Conservation (phyloP, 2,797 vertebrate species). For the Pelodytes ibericus region DNA sequence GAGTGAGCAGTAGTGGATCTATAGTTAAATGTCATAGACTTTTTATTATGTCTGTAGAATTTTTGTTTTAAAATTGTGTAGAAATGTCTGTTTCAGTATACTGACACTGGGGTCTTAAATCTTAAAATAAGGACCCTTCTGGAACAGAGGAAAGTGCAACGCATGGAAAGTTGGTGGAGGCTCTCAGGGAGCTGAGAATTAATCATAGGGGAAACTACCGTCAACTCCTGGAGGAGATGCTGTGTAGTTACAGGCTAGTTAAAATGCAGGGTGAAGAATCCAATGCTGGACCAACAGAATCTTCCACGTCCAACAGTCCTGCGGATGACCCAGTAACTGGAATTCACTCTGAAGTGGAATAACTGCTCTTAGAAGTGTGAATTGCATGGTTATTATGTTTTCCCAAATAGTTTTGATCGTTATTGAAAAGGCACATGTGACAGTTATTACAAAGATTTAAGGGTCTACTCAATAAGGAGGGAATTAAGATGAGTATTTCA, state of each 20-base stretch:
- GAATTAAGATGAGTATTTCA: no score
- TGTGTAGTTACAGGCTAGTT: conserved; percentile 86
- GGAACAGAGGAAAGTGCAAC: conserved; percentile 82
- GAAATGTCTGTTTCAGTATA: conserved; percentile 66
- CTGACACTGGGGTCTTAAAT: conserved; percentile 95
- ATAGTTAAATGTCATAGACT: no score
- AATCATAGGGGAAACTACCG: conserved; percentile 97
- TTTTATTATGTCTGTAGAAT: no score
- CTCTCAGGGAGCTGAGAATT: conserved; percentile 95
- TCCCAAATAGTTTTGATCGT: no score
- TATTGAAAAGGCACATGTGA: no score
- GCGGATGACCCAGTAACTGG: conserved; percentile 62
- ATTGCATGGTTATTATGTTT: conserved; percentile 10
- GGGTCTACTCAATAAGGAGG: no score
- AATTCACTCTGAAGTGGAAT: conserved; percentile 65
- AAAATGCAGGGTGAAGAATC: conserved; percentile 75
- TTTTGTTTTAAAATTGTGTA: conserved; percentile 9
- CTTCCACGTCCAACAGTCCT: conserved; percentile 73
- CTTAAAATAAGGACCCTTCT: conserved; percentile 87
- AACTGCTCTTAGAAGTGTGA: conserved; percentile 58
- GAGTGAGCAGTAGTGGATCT: no score
- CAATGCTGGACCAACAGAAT: conserved; percentile 68
- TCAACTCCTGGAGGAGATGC: conserved; percentile 92
- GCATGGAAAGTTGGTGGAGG: conserved; percentile 91
- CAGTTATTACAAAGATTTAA: no score